Conservation (phyloP, 2,888 invertebrate species). For the Diarsia dahlii region DNA sequence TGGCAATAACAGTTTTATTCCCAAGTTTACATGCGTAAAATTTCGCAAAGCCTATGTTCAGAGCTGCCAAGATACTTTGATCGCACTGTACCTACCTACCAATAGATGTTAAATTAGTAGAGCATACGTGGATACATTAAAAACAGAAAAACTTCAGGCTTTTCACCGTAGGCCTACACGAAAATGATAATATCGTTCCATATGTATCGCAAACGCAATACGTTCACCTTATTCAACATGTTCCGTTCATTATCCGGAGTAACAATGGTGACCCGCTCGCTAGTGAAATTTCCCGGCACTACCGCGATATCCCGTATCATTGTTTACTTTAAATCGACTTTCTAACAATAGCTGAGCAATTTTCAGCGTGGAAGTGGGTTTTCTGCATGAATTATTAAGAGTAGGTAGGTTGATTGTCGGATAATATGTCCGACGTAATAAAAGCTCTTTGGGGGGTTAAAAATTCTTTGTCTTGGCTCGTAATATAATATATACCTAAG, state of each 20-base stretch:
- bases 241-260: constrained; percentile 45
- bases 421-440: constrained; percentile 35
- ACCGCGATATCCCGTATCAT: constrained; percentile 67
- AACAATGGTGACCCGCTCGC: constrained; percentile 63
- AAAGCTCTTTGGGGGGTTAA: constrained; percentile 23
- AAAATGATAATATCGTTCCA: constrained; percentile 18
- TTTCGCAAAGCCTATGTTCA: no score
- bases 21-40: no score
- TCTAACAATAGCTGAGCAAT: constrained; percentile 55
- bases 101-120: background rate
- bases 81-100: no score
- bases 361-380: constrained; percentile 46
- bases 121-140: background rate
- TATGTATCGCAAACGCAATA: background rate
- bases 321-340: constrained; percentile 69
- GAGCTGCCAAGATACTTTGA: no score
- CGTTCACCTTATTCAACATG: constrained; percentile 32
- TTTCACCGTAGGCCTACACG: background rate
- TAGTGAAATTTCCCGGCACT: constrained; percentile 55
- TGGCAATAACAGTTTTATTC: no score
- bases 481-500: constrained; percentile 49
- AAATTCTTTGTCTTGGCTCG: constrained; percentile 53
- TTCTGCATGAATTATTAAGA: constrained; percentile 53
- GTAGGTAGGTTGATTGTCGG: constrained; percentile 4
- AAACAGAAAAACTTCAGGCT: background rate